Base-by-base conservation (phyloP, 2,888 invertebrate genomes). In the Caenorhabditis japonica region DNA sequence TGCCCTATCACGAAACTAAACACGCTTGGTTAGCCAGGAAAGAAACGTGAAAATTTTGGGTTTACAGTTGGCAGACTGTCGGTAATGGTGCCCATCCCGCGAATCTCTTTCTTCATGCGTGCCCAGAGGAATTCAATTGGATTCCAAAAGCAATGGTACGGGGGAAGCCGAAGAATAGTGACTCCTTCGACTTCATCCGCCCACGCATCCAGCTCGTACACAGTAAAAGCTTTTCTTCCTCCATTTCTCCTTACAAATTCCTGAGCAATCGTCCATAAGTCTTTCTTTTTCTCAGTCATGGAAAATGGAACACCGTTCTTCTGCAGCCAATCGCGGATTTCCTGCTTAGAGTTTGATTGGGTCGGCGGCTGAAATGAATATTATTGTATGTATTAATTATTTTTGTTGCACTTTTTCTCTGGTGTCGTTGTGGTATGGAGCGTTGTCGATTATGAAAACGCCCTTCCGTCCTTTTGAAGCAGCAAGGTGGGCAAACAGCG, bases 111-210 rank as follows among this genome's bases (percentile, higher is more conserved):
- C 21, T 51, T 51, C 13, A 34, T 10, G 4, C 36, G 34, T 2
- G 36, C 5, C 51, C 51, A 51, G 4, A 51, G 21, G 7, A 51
- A n/a, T 21, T 51, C 36, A 21, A 51, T 36, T 21, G 51, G 51
- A 36, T 36, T 51, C 10, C n/a, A 51, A 10, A 13, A 21, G n/a
- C 51, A 51, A n/a, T 51, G 51, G 36, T 51, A 51, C 1, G 8
- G 51, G 12, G 51, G 51, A 7, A 51, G 19, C 12, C 51, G 51
- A 1, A 51, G 21, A 13, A 51, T n/a, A 12, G 19, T 19, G 12
- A 51, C 51, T 12, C 21, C 19, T 4, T 23, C 15, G 3, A 13
- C 12, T 8, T 36, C 25, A 17, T 17, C 15, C 1, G 51, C 51
- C 2, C 8, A 51, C 5, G 33, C 36, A 21, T 51, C 51, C 1